Base-by-base conservation (phyloP, 2,797 vertebrate species). In the Pogoniulus pusillus region DNA sequence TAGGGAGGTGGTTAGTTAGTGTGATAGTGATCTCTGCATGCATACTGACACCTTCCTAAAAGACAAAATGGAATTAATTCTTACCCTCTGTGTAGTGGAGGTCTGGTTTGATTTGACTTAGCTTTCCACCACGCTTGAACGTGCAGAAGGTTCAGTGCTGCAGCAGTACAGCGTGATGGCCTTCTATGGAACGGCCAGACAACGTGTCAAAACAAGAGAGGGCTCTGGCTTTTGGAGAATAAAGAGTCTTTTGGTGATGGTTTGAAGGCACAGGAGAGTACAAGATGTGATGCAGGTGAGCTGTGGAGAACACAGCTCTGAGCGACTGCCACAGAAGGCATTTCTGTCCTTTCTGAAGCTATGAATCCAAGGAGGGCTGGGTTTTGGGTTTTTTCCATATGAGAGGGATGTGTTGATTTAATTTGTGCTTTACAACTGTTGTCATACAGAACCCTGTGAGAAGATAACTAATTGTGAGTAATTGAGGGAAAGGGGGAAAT, bases 331-430 rank as follows among this genome's bases (percentile, higher is more conserved):
- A 29, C 55, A 2, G 11, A 54, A 3, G 14, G 8, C 0, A 0
- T 79, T 82, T 78, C 32, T 66, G 29, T 39, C 29, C 30, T 73
- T 45, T 55, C 29, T 76, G 59, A 72, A 35, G 37, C 69, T 30
- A 16, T 66, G 20, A 32, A 59, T 65, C 63, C 34, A 49, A 63
- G 43, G 39, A 75, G 6, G 34, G 13, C 5, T 58, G 11, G 3
- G 1, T 3, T 37, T n/a, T n/a, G n/a, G n/a, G n/a, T 0, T 15
- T 62, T 86, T 83, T 16, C 8, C 0, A 0, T 64, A 7, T 82
- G 66, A 30, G 13, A 41, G 27, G 22, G 16, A 27, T 78, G 7
- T 22, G 29, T 34, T 77, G 12, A 12, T 79, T 77, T 90, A 4
- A 63, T 85, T 73, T 62, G 4, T 58, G 29, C 27, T 71, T 74